Percentiles rank a stretch among this genome's conserved stretches.
Evolutionary conservation across 2,113 vertebrate species (phyloP).

Genomic region (Mirounga angustirostris): DNA sequence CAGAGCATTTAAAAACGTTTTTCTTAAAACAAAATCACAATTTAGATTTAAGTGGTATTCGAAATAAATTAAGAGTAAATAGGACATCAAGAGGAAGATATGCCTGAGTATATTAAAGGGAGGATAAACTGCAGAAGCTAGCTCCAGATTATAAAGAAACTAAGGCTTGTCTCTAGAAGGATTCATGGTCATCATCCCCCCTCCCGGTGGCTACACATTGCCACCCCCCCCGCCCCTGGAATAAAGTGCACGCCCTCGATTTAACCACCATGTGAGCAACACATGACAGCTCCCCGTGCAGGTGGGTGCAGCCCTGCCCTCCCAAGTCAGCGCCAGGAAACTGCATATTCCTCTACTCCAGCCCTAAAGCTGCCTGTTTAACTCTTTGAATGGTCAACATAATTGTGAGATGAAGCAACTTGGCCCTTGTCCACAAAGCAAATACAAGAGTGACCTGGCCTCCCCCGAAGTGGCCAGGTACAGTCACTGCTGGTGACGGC

Average conservation of each 20-base stretch:
- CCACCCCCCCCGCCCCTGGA: background rate
- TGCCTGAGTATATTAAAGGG: background rate
- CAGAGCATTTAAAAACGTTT: background rate
- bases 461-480: background rate
- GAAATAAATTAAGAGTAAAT: conserved; percentile 19
- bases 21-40: conserved; percentile 30
- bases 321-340: background rate
- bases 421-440: background rate
- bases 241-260: background rate
- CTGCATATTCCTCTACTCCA: no score
- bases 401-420: background rate
- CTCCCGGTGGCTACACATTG: background rate
- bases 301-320: background rate
- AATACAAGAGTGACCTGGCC: background rate
- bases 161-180: background rate
- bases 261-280: background rate
- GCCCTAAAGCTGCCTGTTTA: background rate
- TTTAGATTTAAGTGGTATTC: background rate
- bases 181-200: background rate
- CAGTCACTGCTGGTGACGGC: background rate
- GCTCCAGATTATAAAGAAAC: background rate
- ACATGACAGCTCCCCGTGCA: background rate
- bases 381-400: background rate
- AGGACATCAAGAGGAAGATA: background rate
- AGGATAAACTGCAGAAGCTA: background rate